Evolutionary conservation across 2,888 invertebrate species (phyloP).

Genomic region (Fragum fragum): DNA sequence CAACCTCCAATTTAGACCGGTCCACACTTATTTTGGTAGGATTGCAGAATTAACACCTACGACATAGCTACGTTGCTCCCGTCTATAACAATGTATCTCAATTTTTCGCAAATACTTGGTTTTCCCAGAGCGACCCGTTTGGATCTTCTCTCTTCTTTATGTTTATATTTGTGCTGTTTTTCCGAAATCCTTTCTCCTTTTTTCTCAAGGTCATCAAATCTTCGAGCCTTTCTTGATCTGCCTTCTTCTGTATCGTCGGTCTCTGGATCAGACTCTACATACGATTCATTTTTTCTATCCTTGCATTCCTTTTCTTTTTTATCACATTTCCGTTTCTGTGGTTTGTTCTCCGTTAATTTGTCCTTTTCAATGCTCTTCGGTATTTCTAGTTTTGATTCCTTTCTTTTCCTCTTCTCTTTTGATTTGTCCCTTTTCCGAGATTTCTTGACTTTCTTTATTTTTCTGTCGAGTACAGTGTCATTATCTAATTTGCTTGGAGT

Average conservation of each 20-base stretch:
- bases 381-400: neutral
- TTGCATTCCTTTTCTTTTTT: constrained; percentile 17
- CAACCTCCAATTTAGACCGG: no score
- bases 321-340: neutral
- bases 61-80: constrained; percentile 94
- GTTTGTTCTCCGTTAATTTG: neutral
- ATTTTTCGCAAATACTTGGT: constrained; percentile 4
- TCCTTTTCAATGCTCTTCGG: neutral
- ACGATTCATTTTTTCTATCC: neutral
- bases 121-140: no score
- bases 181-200: neutral
- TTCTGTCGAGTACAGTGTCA: no score
- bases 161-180: neutral
- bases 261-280: constrained; percentile 7
- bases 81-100: constrained; percentile 92
- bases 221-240: neutral
- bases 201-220: neutral
- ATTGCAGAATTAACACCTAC: constrained; percentile 90
- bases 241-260: neutral
- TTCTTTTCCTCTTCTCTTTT: neutral
- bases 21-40: no score
- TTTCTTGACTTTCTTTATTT: neutral
- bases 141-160: neutral
- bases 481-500: no score
- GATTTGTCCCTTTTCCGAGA: neutral